Evolutionary conservation across 2,888 invertebrate species (phyloP), one percentile per base, ranked within the genome.

Genomic region (Drosophila setosimentum): DNA sequence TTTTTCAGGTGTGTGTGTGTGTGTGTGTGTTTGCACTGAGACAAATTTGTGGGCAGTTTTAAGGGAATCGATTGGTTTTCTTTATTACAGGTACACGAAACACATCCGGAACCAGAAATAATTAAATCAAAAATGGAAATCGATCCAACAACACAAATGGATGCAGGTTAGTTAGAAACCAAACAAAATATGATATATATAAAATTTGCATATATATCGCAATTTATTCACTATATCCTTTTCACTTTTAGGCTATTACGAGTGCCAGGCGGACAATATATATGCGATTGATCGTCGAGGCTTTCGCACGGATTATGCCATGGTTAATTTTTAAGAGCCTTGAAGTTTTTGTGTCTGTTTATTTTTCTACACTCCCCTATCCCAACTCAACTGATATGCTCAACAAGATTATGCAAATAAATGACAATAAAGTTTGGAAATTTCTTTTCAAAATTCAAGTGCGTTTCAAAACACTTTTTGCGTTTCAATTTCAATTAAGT

Each of bases 61-160:
- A 29, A 8, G 13, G 2, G 0, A 32, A 16, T 11, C 18, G 0
- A 24, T 1, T 8, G 3, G 2, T 35, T 10, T 2, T 10, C 1
- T 1, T 13, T 30, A 2, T 6, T 40, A 42, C 24, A 98, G 97
- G 96, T 98, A 37, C 98, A 98, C 93, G 98, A 98, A 93, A 97
- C 97, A 95, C 95, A 96, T 83, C 95, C 96, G 75, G 97, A 96
- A 30, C 94, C 95, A 6, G 96, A 97, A 89, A 95, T 95, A 76
- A 96, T 98, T 48, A 98, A 98, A 93, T 97, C 97, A 21, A 98
- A 98, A 94, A 95, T 98, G 92, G 98, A 98, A 94, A 98, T 98
- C 60, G 98, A 98, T 92, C 98, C 98, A 2, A 98, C 98, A 0
- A 97, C 98, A 7, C 98, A 98, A 94, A 98, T 98, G 97, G 98